phyloP scores from a whole-genome alignment of 2,888 invertebrate species.

The Drosophila picticornis region DNA sequence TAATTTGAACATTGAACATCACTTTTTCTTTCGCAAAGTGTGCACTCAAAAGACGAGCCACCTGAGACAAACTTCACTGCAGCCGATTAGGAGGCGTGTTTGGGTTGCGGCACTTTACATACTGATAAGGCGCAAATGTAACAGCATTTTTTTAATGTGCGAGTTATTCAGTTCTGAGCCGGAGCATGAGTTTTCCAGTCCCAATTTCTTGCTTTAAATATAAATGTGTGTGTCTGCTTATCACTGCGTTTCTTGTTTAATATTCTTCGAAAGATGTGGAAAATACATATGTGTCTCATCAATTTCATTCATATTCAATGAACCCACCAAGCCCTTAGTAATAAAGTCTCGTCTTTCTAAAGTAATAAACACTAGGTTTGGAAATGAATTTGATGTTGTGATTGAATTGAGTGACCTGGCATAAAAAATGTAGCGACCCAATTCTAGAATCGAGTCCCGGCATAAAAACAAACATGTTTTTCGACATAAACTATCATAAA shows the following conservation, averaged over 20 bases:
- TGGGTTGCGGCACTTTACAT: constrained; percentile 10
- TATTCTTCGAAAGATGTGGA: constrained; percentile 2
- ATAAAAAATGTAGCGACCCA: constrained; percentile 15
- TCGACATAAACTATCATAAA: constrained; percentile 50
- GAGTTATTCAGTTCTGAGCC: constrained; percentile 13
- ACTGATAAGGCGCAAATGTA: constrained; percentile 42
- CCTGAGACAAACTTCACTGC: constrained; percentile 33
- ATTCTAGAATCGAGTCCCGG: constrained; percentile 11
- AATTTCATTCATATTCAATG: constrained; percentile 41
- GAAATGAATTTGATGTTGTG: constrained; percentile 46
- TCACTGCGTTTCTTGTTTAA: constrained; percentile 12
- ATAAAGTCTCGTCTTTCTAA: neutral
- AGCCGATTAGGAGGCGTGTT: constrained; percentile 39
- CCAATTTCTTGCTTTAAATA: neutral
- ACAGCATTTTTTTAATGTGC: constrained; percentile 23
- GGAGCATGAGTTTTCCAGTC: constrained; percentile 27
- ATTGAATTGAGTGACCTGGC: constrained; percentile 49
- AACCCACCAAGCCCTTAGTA: constrained; percentile 19
- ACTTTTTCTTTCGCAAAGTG: constrained; percentile 16
- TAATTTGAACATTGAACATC: neutral
- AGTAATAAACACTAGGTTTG: constrained; percentile 45
- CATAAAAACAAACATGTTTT: constrained; percentile 10
- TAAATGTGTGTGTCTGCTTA: neutral
- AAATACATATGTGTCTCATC: constrained; percentile 20
- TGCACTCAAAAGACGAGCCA: constrained; percentile 21